phyloP scores from a whole-genome alignment of 2,113 vertebrate species.

The Forbesichthys agassizii region DNA sequence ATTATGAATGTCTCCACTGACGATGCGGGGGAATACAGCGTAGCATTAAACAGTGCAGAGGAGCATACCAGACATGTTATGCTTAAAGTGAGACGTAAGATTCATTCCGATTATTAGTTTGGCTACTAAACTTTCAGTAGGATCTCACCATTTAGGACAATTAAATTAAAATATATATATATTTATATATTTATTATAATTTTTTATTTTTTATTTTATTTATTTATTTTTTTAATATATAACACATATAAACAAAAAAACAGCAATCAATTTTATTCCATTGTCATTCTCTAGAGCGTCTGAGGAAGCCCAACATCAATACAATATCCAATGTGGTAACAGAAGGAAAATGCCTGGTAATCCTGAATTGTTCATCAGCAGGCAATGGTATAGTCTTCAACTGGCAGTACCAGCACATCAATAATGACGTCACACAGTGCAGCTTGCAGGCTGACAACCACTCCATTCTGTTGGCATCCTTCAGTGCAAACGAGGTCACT shows the following conservation, averaged over 20 bases:
- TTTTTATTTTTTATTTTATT: too few species aligned
- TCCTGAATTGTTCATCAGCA: conserved; percentile 15
- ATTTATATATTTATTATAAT: too few species aligned
- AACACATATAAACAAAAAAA: background rate
- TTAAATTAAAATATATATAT: too few species aligned
- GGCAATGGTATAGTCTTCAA: background rate
- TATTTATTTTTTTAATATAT: too few species aligned
- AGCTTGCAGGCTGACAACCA: accelerated
- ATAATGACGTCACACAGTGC: accelerated
- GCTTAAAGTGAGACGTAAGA: too few species aligned
- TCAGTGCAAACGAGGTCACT: background rate
- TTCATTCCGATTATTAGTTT: too few species aligned
- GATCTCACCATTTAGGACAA: background rate
- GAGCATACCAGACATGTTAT: too few species aligned
- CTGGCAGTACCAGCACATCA: background rate
- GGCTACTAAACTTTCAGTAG: background rate
- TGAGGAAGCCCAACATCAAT: conserved; percentile 18
- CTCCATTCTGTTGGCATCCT: background rate
- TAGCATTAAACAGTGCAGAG: too few species aligned
- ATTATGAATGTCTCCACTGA: too few species aligned
- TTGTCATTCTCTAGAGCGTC: conserved; percentile 24
- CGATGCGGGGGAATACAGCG: too few species aligned
- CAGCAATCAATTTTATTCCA: background rate
- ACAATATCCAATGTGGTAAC: accelerated
- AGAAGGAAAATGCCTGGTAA: background rate